Evolutionary conservation across 1,140 invertebrate genomes (phyloP).

Genomic region (Meloidogyne hapla): DNA sequence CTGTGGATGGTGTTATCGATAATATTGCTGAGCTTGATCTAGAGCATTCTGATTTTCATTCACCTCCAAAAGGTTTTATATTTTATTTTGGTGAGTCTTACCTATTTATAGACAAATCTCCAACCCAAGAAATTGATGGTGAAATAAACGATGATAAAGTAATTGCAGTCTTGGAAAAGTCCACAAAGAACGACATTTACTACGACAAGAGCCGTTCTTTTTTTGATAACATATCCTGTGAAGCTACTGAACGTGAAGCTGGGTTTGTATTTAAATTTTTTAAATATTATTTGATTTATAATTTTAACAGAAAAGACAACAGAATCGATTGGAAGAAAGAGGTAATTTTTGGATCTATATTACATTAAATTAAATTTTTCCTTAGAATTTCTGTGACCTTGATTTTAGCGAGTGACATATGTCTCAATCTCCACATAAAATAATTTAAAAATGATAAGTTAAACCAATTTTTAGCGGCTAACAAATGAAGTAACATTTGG

Average conservation of each 20-base stretch:
- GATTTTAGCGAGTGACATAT: no score
- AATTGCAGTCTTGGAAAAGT: neutral
- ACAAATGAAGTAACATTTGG: constrained; percentile 27
- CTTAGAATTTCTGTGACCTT: neutral
- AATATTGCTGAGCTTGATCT: constrained; percentile 1
- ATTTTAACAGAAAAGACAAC: constrained; percentile 10
- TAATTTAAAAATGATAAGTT: neutral
- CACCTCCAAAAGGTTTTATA: neutral
- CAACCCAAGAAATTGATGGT: neutral
- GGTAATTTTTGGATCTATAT: neutral
- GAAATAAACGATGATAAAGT: neutral
- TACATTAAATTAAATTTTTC: neutral
- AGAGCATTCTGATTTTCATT: neutral
- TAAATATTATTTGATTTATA: neutral
- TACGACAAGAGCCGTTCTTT: constrained; percentile 21
- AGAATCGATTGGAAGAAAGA: constrained; percentile 25
- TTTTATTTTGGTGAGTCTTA: neutral
- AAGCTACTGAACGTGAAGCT: constrained; percentile 18
- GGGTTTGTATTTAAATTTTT: constrained; percentile 7
- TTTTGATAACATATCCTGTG: constrained; percentile 28
- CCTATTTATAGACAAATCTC: neutral
- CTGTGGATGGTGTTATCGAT: constrained; percentile 1
- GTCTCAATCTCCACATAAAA: no score
- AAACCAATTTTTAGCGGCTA: neutral
- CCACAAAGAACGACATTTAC: neutral